A percentile compares a stretch with the other conserved stretches of the same genome.
phyloP scores from a whole-genome alignment of 1,140 invertebrate species.

The Hetaerina americana region DNA sequence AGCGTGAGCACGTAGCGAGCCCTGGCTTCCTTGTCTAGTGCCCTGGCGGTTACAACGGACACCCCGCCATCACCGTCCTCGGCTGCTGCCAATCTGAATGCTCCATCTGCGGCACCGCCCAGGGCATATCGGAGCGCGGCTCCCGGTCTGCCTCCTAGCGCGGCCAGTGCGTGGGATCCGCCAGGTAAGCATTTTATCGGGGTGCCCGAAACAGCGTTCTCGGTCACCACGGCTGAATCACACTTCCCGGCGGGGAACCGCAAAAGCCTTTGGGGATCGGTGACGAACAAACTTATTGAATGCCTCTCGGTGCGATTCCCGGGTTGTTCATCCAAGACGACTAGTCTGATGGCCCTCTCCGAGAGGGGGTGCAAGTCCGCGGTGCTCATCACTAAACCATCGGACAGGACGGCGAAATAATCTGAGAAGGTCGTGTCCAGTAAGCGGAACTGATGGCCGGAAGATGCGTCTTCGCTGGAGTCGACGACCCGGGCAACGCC shows the following conservation, averaged over 20 bases:
- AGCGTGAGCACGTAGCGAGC: constrained; percentile 54
- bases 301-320: constrained; percentile 61
- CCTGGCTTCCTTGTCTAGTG: constrained; percentile 57
- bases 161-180: constrained; percentile 9
- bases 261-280: constrained; percentile 65
- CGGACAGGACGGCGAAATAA: constrained; percentile 74
- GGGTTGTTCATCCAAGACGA: constrained; percentile 63
- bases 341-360: constrained; percentile 60
- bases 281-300: constrained; percentile 63
- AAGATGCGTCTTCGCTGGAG: constrained; percentile 20
- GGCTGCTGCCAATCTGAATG: constrained; percentile 54
- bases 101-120: constrained; percentile 50
- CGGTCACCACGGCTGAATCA: constrained; percentile 48
- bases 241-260: constrained; percentile 53
- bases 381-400: constrained; percentile 82
- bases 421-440: constrained; percentile 63
- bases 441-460: constrained; percentile 41
- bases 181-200: constrained; percentile 44
- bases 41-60: constrained; percentile 51
- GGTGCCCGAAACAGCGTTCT: constrained; percentile 58
- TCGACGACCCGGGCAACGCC: constrained; percentile 57
- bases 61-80: constrained; percentile 30
- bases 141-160: constrained; percentile 18
- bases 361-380: constrained; percentile 66
- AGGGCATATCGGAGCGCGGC: constrained; percentile 62